Evolutionary conservation across 1,140 invertebrate species (phyloP).

Genomic region (Cecropterus lyciades): DNA sequence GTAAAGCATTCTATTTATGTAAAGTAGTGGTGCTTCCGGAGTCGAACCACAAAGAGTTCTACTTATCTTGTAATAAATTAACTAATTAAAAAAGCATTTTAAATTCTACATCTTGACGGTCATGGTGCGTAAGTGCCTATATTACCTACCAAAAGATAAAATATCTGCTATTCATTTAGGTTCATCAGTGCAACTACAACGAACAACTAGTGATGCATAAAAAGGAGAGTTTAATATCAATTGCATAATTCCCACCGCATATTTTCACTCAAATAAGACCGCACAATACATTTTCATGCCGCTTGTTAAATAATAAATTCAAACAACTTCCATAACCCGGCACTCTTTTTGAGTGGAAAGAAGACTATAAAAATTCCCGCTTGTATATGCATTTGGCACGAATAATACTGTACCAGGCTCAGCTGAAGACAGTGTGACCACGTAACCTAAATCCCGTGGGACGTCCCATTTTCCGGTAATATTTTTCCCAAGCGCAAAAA

Average conservation of each 20-base stretch:
- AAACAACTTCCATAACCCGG: slow-evolving; percentile 27
- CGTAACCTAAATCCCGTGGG: not conserved
- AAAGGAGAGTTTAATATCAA: not conserved
- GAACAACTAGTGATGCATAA: not conserved
- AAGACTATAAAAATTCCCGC: slow-evolving; percentile 33
- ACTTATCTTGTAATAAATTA: too few relatives aligned
- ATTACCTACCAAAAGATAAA: too few relatives aligned
- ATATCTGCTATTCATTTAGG: too few relatives aligned
- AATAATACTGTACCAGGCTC: slow-evolving; percentile 13
- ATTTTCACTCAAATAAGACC: slow-evolving; percentile 26
- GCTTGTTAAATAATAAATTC: slow-evolving; percentile 37
- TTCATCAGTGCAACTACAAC: too few relatives aligned
- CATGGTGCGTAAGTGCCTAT: too few relatives aligned
- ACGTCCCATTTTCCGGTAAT: not conserved
- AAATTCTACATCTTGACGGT: too few relatives aligned
- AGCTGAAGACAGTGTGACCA: slow-evolving; percentile 26
- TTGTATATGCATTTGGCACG: slow-evolving; percentile 35
- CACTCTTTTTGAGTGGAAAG: slow-evolving; percentile 37
- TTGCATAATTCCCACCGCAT: not conserved
- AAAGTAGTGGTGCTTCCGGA: too few relatives aligned
- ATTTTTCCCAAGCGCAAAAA: too few relatives aligned
- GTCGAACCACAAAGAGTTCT: too few relatives aligned
- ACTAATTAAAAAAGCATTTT: too few relatives aligned
- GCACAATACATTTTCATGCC: slow-evolving; percentile 26
- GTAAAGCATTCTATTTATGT: too few relatives aligned